Evolutionary conservation across 2,797 vertebrate species (phyloP).

Genomic region (Macroramphosus scolopax): DNA sequence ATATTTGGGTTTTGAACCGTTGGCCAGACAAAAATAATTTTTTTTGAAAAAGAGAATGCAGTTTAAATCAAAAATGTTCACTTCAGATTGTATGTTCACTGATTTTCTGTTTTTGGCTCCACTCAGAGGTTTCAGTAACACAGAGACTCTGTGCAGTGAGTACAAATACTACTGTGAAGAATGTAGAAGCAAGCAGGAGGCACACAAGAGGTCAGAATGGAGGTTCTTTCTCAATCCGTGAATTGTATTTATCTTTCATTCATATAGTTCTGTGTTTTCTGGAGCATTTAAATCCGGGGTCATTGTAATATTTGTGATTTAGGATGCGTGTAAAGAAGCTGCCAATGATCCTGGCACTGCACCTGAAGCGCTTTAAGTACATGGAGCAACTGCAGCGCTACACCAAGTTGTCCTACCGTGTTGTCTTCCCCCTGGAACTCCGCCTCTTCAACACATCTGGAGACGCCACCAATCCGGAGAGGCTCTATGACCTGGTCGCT

Average conservation of each 20-base stretch:
- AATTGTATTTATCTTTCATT: not conserved
- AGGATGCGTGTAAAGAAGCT: constrained; percentile 91
- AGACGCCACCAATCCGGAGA: constrained; percentile 86
- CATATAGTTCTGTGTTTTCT: too few relatives aligned
- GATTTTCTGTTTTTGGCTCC: constrained; percentile 16
- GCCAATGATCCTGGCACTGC: constrained; percentile 96
- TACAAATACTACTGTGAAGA: constrained; percentile 99
- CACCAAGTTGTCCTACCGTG: constrained; percentile 94
- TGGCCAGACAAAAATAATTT: too few relatives aligned
- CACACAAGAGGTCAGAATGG: constrained; percentile 89
- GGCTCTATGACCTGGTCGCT: constrained; percentile 92
- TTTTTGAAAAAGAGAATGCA: too few relatives aligned
- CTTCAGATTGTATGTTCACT: constrained; percentile 7
- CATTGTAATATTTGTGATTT: not conserved
- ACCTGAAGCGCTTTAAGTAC: constrained; percentile 97
- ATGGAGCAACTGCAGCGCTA: constrained; percentile 98
- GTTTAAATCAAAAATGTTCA: too few relatives aligned
- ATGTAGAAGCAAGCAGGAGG: constrained; percentile 98
- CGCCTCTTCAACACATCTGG: constrained; percentile 97
- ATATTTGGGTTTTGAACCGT: too few relatives aligned
- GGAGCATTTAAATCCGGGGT: too few relatives aligned
- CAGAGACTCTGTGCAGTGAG: constrained; percentile 96
- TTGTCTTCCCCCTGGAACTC: constrained; percentile 94
- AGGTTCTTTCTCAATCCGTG: not conserved
- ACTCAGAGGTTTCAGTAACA: constrained; percentile 97